These are phyloP conservation scores for Capreolus pygargus DNA, from an alignment of 2,113 vertebrate genomes.

Conservation along the genomic window DNA sequence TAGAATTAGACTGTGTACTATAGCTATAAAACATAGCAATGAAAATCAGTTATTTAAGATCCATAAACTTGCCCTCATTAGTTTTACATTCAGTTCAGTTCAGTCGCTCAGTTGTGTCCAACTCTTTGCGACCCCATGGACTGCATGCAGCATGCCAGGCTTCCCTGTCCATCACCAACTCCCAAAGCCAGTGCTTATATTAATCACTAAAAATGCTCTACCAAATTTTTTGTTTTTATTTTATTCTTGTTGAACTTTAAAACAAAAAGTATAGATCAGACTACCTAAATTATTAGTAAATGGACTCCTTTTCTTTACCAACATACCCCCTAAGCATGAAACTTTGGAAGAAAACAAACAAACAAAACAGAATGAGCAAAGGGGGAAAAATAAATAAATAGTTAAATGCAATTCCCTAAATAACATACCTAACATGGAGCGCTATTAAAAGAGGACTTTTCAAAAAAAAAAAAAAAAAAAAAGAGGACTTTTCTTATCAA, in stretches of 20 bases:
- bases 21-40: not conserved
- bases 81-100: not conserved
- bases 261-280: not conserved
- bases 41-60: not conserved
- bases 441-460: not conserved
- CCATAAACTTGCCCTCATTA: not conserved
- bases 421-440: not conserved
- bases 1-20: not conserved
- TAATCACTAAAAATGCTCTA: not conserved
- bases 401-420: not conserved
- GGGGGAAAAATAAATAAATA: not conserved
- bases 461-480: not conserved
- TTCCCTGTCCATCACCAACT: not conserved
- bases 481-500: not conserved
- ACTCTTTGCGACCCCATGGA: not conserved
- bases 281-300: conserved; percentile 18
- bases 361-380: not conserved
- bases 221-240: conserved; percentile 9
- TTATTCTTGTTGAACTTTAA: not conserved
- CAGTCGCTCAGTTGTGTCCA: not conserved
- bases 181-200: not conserved
- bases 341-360: not conserved
- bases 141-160: not conserved
- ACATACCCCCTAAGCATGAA: not conserved
- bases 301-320: not conserved